Evolutionary conservation across 92 coral and sea anemone genomes (phyloP).

Genomic region (Chrysogorgia sp.): DNA sequence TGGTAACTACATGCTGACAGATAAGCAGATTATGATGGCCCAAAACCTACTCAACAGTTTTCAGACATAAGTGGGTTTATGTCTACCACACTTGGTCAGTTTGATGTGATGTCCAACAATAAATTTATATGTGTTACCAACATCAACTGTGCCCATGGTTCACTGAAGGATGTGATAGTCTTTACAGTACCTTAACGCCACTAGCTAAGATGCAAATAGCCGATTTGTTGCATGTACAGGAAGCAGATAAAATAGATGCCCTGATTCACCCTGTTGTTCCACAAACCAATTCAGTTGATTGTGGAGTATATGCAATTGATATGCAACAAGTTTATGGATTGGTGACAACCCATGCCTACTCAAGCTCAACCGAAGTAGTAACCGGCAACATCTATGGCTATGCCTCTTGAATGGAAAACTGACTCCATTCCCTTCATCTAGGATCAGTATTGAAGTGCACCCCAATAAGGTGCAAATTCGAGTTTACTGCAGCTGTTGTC

Average conservation of each 20-base stretch:
- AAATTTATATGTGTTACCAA: conserved; percentile 36
- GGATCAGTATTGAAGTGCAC: neutral
- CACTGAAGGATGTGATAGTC: conserved; percentile 47
- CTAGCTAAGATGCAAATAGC: conserved; percentile 38
- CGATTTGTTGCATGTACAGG: conserved; percentile 15
- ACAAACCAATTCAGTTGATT: conserved; percentile 45
- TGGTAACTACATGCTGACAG: conserved; percentile 41
- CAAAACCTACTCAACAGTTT: conserved; percentile 47
- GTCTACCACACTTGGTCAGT: conserved; percentile 40
- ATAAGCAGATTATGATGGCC: conserved; percentile 30
- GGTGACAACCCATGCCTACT: conserved; percentile 36
- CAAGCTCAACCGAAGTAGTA: conserved; percentile 38
- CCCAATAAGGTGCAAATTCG: conserved; percentile 26
- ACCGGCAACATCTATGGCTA: conserved; percentile 38
- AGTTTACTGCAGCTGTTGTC: conserved; percentile 49
- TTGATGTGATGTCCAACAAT: conserved; percentile 38
- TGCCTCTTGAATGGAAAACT: conserved; percentile 6
- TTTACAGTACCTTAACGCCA: conserved; percentile 34
- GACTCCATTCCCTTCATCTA: conserved; percentile 28
- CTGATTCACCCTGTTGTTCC: conserved; percentile 38
- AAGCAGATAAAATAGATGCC: conserved; percentile 30
- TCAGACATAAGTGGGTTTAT: conserved; percentile 44
- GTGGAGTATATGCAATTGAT: conserved; percentile 58
- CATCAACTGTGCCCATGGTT: conserved; percentile 33
- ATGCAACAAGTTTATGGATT: conserved; percentile 47